These are phyloP conservation scores for Lysandra bellargus DNA, from an alignment of 2,888 invertebrate genomes.

Conservation along the genomic window DNA sequence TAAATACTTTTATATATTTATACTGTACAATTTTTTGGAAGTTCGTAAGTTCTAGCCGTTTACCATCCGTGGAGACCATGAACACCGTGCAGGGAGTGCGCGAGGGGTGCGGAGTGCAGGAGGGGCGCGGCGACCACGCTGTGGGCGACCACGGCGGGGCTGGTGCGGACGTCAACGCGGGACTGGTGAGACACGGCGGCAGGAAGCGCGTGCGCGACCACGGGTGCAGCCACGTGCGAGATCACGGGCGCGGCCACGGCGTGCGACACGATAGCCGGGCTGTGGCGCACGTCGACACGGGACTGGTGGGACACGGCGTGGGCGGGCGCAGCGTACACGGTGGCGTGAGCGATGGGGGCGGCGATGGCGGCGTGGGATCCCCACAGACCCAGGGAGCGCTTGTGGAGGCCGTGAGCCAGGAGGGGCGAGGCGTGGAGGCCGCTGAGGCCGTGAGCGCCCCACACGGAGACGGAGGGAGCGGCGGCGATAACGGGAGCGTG, in stretches of 20 bases:
- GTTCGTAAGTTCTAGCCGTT: conserved; percentile 63
- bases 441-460: conserved; percentile 42
- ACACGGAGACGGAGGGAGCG: conserved; percentile 48
- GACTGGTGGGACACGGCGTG: conserved; percentile 77
- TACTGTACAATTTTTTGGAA: conserved; percentile 52
- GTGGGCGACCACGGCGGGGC: conserved; percentile 56
- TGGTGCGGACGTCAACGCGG: conserved; percentile 58
- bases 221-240: conserved; percentile 47
- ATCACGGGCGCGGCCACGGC: conserved; percentile 40
- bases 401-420: conserved; percentile 54
- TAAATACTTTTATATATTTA: conserved; percentile 51
- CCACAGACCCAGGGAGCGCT: conserved; percentile 48
- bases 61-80: conserved; percentile 61
- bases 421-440: conserved; percentile 43
- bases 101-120: conserved; percentile 40
- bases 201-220: conserved; percentile 49
- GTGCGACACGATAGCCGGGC: conserved; percentile 42
- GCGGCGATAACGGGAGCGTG: conserved; percentile 36
- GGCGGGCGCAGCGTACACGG: conserved; percentile 53
- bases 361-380: conserved; percentile 45
- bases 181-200: conserved; percentile 74
- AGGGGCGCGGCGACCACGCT: conserved; percentile 51
- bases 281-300: conserved; percentile 56
- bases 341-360: conserved; percentile 57
- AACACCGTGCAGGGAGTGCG: conserved; percentile 44